phyloP scores from a whole-genome alignment of 2,888 invertebrate genomes.

The Drosophila anceps region DNA sequence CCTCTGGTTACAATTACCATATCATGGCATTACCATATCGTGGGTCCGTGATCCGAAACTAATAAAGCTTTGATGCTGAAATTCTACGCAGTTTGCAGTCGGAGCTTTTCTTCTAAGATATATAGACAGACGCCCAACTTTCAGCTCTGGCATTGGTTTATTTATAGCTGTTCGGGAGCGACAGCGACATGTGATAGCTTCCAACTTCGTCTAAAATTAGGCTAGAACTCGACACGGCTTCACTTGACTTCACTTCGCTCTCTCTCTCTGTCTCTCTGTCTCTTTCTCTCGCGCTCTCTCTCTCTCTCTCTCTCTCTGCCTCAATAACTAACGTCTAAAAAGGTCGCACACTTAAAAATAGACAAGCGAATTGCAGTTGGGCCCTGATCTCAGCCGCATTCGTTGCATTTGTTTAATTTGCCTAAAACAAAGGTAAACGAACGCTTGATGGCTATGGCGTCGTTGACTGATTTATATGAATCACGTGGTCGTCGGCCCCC shows the following conservation, averaged over 20 bases:
- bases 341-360: constrained; percentile 66
- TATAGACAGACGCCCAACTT: too few species aligned
- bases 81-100: background rate
- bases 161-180: constrained; percentile 42
- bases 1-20: constrained; percentile 15
- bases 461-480: constrained; percentile 78
- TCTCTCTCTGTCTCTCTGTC: constrained; percentile 14
- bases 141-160: constrained; percentile 9
- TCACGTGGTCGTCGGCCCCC: constrained; percentile 66
- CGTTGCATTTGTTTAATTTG: constrained; percentile 61
- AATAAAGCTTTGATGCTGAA: constrained; percentile 33
- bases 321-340: constrained; percentile 67
- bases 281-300: constrained; percentile 2
- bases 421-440: constrained; percentile 71
- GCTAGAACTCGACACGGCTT: constrained; percentile 34
- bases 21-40: constrained; percentile 7
- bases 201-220: constrained; percentile 60
- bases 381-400: constrained; percentile 21
- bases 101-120: constrained; percentile 3
- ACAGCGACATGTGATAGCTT: constrained; percentile 63
- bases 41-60: constrained; percentile 26
- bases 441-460: constrained; percentile 66
- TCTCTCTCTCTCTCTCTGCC: constrained; percentile 16
- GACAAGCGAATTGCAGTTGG: constrained; percentile 58
- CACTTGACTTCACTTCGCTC: constrained; percentile 11